phyloP scores from a whole-genome alignment of 2,888 invertebrate species.

The Lasioglossum pauxillum region DNA sequence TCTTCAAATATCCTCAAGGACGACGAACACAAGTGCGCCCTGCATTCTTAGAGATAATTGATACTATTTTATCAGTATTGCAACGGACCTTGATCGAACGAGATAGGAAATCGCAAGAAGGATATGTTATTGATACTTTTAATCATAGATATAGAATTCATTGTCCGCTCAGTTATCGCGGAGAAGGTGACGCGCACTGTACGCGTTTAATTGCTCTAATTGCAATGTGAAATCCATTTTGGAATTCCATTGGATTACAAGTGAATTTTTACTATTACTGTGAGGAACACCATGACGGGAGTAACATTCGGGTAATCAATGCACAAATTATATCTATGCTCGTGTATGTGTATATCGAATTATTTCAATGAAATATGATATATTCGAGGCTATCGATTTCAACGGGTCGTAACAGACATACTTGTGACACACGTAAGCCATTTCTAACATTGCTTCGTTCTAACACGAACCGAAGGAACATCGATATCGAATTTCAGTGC shows the following conservation, averaged over 20 bases:
- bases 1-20: background rate
- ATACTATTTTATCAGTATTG: constrained; percentile 18
- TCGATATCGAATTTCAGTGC: constrained; percentile 33
- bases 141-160: background rate
- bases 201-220: background rate
- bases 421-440: constrained; percentile 7
- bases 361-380: constrained; percentile 36
- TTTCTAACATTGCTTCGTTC: constrained; percentile 24
- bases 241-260: background rate
- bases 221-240: background rate
- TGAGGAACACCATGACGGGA: background rate
- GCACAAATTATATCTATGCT: background rate
- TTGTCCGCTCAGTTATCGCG: background rate
- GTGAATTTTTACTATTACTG: background rate
- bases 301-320: constrained; percentile 10
- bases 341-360: constrained; percentile 14
- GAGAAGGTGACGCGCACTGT: too few species aligned
- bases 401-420: background rate
- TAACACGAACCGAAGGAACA: constrained; percentile 5
- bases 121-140: background rate
- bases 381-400: constrained; percentile 16
- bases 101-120: background rate
- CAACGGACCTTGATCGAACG: background rate
- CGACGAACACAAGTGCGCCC: background rate
- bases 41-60: background rate